Conservation (phyloP, 2,888 invertebrate genomes). For the Brachyptera putata region DNA sequence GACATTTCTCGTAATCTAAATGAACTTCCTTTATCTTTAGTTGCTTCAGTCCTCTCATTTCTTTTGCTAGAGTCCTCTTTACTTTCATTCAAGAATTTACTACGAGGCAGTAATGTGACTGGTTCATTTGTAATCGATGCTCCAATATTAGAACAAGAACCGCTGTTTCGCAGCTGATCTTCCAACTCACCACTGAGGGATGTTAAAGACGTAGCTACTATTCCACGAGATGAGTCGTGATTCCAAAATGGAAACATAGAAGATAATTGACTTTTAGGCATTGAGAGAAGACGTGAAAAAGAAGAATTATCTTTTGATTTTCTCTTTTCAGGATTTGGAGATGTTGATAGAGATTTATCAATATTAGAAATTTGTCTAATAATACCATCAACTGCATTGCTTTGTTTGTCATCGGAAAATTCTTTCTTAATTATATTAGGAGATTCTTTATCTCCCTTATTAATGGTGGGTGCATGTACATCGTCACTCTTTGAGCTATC, state of each 20-base stretch:
- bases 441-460: neutral
- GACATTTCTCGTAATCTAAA: conserved; percentile 37
- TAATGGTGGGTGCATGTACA: conserved; percentile 32
- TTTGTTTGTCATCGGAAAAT: neutral
- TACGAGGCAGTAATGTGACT: too few species aligned
- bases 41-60: too few species aligned
- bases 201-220: conserved; percentile 2
- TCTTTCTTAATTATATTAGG: too few species aligned
- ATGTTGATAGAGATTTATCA: neutral
- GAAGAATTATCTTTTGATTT: conserved; percentile 23
- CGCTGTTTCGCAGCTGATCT: conserved; percentile 18
- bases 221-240: neutral
- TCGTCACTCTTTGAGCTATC: conserved; percentile 31
- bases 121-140: neutral
- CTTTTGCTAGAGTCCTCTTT: neutral
- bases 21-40: neutral
- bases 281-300: conserved; percentile 27
- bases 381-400: neutral
- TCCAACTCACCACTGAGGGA: neutral
- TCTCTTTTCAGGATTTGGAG: conserved; percentile 25
- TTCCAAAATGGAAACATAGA: conserved; percentile 33
- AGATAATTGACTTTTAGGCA: too few species aligned
- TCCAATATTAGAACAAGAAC: neutral
- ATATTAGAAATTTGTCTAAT: too few species aligned
- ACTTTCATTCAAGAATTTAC: too few species aligned